Base-by-base conservation (phyloP, 2,888 invertebrate genomes). In the Cephus sareptanus region DNA sequence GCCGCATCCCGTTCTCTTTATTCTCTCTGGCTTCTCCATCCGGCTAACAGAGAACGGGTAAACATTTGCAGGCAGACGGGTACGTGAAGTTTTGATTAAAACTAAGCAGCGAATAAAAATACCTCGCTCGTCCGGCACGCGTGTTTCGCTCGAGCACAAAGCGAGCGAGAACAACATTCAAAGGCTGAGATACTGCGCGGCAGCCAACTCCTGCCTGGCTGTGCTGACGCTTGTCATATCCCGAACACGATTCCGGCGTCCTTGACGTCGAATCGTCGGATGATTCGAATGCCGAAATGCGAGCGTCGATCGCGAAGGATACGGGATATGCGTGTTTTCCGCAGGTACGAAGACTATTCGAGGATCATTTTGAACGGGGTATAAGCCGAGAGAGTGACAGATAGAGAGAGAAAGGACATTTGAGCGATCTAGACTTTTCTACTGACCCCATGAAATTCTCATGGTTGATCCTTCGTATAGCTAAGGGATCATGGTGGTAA, bases 81-180 rank as follows among this genome's bases (percentile, higher is more conserved):
- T 77, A 75, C 70, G 78, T 68, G 79, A 81, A 84, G 83, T 87
- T 87, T 87, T 87, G 87, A 87, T 87, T 87, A 87, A 87, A 87
- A 87, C 87, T 87, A 86, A 87, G 86, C 85, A 84, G 84, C 79
- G 84, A 83, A 86, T 85, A 83, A 84, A 86, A 85, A 84, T 86
- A 86, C 83, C 77, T 84, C 79, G 78, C 80, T 78, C 77, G 79
- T 76, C 78, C 77, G 68, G 75, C 75, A 34, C 33, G 73, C 75
- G 77, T 34, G 78, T 23, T 56, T 56, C 23, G 2, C 2, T 56
- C 56, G 23, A 2, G 56, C 56, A 56, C 56, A 56, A 56, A 56
- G 40, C 40, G 23, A 23, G 9, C 56, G 56, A 56, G 56, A 56
- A 23, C 23, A 56, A 56, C 23, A 56, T 56, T 56, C 56, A 56